Evolutionary conservation across 2,113 vertebrate genomes (phyloP), one percentile per base, ranked within the genome.

Genomic region (Junco hyemalis): DNA sequence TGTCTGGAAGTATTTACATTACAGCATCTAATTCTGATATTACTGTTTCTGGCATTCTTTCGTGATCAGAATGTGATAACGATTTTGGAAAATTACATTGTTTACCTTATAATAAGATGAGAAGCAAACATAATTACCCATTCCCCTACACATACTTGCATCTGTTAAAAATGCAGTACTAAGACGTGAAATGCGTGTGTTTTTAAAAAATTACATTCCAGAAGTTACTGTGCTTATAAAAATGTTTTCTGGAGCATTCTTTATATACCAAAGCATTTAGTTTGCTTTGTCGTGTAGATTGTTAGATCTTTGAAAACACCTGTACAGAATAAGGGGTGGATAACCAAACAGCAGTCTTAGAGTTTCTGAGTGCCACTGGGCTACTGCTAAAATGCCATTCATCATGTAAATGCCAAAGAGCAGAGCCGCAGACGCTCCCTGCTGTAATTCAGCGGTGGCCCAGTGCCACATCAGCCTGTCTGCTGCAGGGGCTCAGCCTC

Each of bases 401-500:
- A 50, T 33, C 45, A 29, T 54, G 63, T 28, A 50, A 84, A 71
- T 50, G 73, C 45, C 35, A 6, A 50, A 82, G 48, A 76, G 53
- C 73, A 65, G 85, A 59, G 71, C 45, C 82, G 8, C 71, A 50
- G 71, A 42, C 64, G 11, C n/a, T 26, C 16, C 45, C 6, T 88
- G 73, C 73, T 84, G n/a, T 54, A 68, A 48, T 65, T 81, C 40
- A 82, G 47, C 77, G 48, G 64, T 78, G 44, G 38, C 48, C 88
- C 33, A 48, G 44, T 13, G 70, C 60, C n/a, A 5, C 51, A 22
- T 6, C 19, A 54, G 1, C 28, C 53, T 53, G 24, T 54, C 35
- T 91, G 76, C 65, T 85, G 73, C 92, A 92, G 77, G 51, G 45
- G 28, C 76, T 85, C 45, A 28, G n/a, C 40, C 44, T 92, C 31